These are phyloP conservation scores for Torymus auratus DNA, from an alignment of 2,888 invertebrate genomes.

Conservation along the genomic window DNA sequence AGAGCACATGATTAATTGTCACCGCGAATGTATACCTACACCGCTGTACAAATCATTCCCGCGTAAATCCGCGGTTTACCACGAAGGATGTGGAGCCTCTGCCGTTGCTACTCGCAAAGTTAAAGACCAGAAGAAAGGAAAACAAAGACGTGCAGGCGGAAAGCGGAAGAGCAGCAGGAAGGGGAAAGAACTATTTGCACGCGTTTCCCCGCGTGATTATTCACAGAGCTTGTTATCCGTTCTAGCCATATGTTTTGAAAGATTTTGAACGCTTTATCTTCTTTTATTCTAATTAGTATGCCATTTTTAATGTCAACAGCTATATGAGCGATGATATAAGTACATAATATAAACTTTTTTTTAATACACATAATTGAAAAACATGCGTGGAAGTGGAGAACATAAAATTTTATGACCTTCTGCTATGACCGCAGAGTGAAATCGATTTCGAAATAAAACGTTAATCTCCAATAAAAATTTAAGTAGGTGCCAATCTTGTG, in stretches of 20 bases:
- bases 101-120: neutral
- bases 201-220: neutral
- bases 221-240: neutral
- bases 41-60: too few species aligned
- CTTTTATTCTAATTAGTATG: neutral
- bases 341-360: neutral
- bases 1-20: too few species aligned
- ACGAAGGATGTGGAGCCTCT: neutral
- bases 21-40: too few species aligned
- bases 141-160: neutral
- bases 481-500: too few species aligned
- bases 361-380: too few species aligned
- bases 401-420: too few species aligned
- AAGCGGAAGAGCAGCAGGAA: neutral
- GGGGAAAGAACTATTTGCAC: neutral
- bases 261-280: slow-evolving; percentile 1
- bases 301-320: neutral
- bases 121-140: neutral
- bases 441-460: too few species aligned
- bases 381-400: too few species aligned
- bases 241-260: neutral
- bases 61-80: neutral
- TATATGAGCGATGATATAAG: neutral
- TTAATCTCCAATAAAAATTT: neutral
- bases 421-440: too few species aligned